Conservation (phyloP, 2,113 vertebrate genomes). For the Mormyrus lacerda region DNA sequence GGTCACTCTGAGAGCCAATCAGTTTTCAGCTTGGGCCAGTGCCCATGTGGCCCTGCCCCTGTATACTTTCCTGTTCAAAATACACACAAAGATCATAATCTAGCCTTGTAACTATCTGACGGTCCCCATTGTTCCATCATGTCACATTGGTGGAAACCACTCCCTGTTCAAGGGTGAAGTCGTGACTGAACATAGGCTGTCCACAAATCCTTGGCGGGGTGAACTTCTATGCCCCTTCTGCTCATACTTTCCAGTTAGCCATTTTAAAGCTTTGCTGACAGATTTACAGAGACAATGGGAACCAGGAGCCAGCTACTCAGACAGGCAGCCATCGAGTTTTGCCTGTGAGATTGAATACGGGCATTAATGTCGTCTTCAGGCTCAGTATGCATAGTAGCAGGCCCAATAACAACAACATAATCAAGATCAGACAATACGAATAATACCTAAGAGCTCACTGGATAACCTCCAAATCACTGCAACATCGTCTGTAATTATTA, state of each 20-base stretch:
- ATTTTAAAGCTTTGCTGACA: neutral
- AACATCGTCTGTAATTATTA: neutral
- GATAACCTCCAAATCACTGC: neutral
- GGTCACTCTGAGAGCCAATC: neutral
- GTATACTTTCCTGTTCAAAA: neutral
- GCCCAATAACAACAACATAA: neutral
- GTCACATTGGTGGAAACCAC: neutral
- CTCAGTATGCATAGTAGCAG: neutral
- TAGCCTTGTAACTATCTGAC: neutral
- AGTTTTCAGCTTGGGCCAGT: neutral
- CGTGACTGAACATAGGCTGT: neutral
- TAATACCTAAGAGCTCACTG: neutral
- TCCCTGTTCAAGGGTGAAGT: neutral
- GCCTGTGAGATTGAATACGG: neutral
- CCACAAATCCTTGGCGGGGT: neutral
- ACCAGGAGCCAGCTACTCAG: neutral
- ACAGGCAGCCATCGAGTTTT: neutral
- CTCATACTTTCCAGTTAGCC: neutral
- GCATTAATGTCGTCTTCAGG: neutral
- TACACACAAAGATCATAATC: neutral
- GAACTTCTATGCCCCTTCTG: neutral
- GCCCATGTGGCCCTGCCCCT: neutral
- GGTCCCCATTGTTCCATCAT: neutral
- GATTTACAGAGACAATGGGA: neutral
- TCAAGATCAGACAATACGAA: neutral